Evolutionary conservation across 2,113 vertebrate genomes (phyloP).

Genomic region (Boleophthalmus pectinirostris): DNA sequence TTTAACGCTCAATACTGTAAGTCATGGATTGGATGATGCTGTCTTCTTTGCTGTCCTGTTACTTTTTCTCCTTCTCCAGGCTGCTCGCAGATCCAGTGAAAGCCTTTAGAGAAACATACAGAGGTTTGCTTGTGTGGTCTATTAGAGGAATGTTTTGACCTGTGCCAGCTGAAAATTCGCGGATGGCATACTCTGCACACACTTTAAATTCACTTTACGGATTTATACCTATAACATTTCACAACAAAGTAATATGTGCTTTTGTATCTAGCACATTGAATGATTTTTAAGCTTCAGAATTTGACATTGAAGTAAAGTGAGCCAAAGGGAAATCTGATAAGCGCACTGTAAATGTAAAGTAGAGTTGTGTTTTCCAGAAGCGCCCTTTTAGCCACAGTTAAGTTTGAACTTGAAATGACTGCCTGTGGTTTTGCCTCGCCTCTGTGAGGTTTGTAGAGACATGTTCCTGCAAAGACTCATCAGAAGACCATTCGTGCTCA

Average conservation of each 20-base stretch:
- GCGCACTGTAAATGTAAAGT: not conserved
- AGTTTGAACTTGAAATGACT: constrained; percentile 55
- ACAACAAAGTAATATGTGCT: constrained; percentile 21
- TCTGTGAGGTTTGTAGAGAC: constrained; percentile 39
- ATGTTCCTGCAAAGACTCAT: constrained; percentile 27
- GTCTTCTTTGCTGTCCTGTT: constrained; percentile 7
- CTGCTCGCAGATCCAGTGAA: constrained; percentile 52
- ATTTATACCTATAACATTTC: too few species aligned
- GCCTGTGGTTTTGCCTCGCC: constrained; percentile 49
- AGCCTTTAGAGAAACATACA: constrained; percentile 47
- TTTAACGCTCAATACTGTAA: constrained; percentile 83
- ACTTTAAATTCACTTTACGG: constrained; percentile 45
- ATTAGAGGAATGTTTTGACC: constrained; percentile 68
- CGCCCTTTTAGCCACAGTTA: constrained; percentile 16
- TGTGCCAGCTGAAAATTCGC: constrained; percentile 53
- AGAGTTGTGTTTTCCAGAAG: constrained; percentile 10
- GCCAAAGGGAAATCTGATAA: constrained; percentile 12
- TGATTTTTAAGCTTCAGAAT: not conserved
- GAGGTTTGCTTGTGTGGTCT: constrained; percentile 66
- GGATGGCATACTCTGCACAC: constrained; percentile 39
- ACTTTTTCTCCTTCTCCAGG: constrained; percentile 50
- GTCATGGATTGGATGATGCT: constrained; percentile 35
- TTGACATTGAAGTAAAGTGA: constrained; percentile 1
- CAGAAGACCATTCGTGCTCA: constrained; percentile 2
- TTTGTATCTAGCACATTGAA: constrained; percentile 10